These are phyloP conservation scores for Lycia hirtaria DNA, from an alignment of 2,888 invertebrate genomes.

Conservation along the genomic window DNA sequence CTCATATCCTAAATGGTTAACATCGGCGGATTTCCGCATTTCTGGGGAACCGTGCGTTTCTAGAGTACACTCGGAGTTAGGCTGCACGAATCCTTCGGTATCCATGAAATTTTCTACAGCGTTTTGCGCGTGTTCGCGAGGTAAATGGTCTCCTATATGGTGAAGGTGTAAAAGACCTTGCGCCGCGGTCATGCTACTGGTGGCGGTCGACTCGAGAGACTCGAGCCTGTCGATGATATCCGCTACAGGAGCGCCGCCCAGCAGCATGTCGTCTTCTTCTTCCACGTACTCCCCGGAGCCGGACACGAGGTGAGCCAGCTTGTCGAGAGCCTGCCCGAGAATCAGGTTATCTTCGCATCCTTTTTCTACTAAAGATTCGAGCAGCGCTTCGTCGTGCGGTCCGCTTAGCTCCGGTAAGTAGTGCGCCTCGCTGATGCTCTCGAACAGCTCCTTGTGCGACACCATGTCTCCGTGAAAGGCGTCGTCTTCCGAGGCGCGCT, in stretches of 20 bases:
- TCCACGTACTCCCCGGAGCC: slow-evolving; percentile 75
- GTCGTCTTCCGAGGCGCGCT: slow-evolving; percentile 58
- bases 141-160: slow-evolving; percentile 68
- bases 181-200: slow-evolving; percentile 75
- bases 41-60: slow-evolving; percentile 46
- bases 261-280: slow-evolving; percentile 78
- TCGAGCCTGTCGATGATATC: slow-evolving; percentile 88
- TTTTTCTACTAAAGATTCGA: slow-evolving; percentile 86
- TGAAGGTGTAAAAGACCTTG: slow-evolving; percentile 76
- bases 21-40: slow-evolving; percentile 43
- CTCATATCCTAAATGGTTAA: slow-evolving; percentile 63
- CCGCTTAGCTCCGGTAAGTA: slow-evolving; percentile 77
- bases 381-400: slow-evolving; percentile 82
- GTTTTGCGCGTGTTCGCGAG: slow-evolving; percentile 7
- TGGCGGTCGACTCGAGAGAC: slow-evolving; percentile 82
- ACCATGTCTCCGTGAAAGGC: slow-evolving; percentile 66
- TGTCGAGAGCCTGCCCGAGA: slow-evolving; percentile 74
- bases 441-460: slow-evolving; percentile 77
- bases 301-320: slow-evolving; percentile 72
- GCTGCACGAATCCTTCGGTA: slow-evolving; percentile 59
- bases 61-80: slow-evolving; percentile 57
- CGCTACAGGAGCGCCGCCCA: slow-evolving; percentile 77
- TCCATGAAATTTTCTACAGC: slow-evolving; percentile 71
- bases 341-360: slow-evolving; percentile 87
- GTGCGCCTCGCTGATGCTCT: slow-evolving; percentile 79